Base-by-base conservation (phyloP, 2,113 vertebrate species). In the Dolichallabes microphthalmus region DNA sequence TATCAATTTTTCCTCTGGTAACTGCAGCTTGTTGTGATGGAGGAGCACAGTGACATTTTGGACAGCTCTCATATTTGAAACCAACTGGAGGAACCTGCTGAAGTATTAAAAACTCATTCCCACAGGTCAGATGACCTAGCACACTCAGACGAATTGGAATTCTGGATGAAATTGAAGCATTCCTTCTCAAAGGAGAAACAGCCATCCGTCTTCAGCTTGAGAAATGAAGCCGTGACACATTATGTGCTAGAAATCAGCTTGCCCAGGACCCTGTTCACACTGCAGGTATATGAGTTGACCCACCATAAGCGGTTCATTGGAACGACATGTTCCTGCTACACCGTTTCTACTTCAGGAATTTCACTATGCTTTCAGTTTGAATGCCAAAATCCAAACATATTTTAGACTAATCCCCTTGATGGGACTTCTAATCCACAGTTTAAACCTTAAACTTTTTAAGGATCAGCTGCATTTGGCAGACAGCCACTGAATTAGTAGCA, bases 171-270 rank as follows among this genome's bases (percentile, higher is more conserved):
- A 82, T 80, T 66, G 35, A 87, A 66, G 89, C 87, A 69, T 90
- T 90, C 91, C 90, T 90, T 91, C 89, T 86, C 89, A 45, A 25
- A 66, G 87, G 89, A 92, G 90, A 86, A 86, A 86, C 91, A 89
- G 92, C 92, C 74, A 53, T 92, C 90, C 90, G 80, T 87, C 81
- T 85, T 45, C 45, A 45, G 82, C 78, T 86, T 92, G 92, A 93
- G 92, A 89, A 92, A 93, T 94, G 90, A 93, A 94, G 92, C 89
- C 91, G 91, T 93, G 93, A 92, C 79, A 83, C 88, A 82, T 75
- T 88, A 86, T 90, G 86, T 91, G 88, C 91, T 88, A 83, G 89
- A 90, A 93, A 92, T 93, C 91, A 88, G 86, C 64, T 85, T 86
- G 86, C 90, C 88, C 27, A 58, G 58, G 50, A 75, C 35, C 55